phyloP scores from a whole-genome alignment of 2,113 vertebrate genomes.

The Odocoileus hemionus region DNA sequence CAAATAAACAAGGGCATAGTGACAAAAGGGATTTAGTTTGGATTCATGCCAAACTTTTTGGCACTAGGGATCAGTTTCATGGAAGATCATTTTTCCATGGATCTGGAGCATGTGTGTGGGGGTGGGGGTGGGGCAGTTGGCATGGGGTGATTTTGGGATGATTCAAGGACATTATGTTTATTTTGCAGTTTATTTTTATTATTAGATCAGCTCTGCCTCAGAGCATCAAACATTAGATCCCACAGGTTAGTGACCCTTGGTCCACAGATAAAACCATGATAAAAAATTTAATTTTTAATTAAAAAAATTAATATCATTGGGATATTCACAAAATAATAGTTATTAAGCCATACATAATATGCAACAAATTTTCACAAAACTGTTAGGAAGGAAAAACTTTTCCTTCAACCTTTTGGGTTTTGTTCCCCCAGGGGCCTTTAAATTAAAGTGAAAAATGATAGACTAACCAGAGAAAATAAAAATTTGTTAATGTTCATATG shows the following conservation, averaged over 20 bases:
- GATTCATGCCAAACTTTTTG: not conserved
- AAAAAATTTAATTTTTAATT: not conserved
- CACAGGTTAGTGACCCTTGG: fast-evolving
- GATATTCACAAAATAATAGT: not conserved
- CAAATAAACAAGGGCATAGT: not conserved
- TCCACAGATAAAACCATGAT: not conserved
- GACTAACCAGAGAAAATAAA: not conserved
- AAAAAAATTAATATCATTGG: not conserved
- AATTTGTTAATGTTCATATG: not conserved
- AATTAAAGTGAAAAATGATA: not conserved
- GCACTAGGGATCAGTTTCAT: not conserved
- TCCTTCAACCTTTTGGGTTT: not conserved
- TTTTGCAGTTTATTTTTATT: not conserved
- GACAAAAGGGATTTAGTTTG: not conserved
- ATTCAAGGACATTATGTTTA: not conserved
- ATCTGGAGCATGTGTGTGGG: not conserved
- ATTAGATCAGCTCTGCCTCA: not conserved
- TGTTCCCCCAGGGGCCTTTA: not conserved
- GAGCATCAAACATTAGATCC: not conserved
- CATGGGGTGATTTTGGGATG: not conserved
- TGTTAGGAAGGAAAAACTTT: not conserved
- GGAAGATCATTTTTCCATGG: not conserved
- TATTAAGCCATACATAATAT: not conserved
- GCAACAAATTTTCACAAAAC: not conserved
- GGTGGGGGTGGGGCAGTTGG: not conserved